Conservation (phyloP, 92 coral and sea anemone species). For the Zoanthus solanderi region DNA sequence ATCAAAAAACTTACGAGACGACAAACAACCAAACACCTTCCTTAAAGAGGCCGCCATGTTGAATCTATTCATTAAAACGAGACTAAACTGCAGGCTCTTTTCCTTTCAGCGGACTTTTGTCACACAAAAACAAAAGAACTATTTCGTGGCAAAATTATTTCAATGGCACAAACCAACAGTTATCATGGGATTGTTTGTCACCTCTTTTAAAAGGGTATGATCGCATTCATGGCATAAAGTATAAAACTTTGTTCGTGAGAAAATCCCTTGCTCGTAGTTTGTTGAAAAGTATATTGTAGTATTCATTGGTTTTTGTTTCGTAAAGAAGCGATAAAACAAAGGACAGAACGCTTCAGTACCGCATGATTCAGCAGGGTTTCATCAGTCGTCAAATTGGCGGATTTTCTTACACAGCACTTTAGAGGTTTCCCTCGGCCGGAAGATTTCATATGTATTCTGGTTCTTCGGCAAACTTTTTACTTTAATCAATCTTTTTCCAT, state of each 20-base stretch:
- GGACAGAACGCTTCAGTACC: constrained; percentile 15
- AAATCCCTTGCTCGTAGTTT: not conserved
- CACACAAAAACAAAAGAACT: constrained; percentile 52
- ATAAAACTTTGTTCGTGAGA: not conserved
- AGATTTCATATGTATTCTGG: not conserved
- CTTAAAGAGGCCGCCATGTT: constrained; percentile 56
- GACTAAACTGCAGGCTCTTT: constrained; percentile 67
- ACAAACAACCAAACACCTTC: constrained; percentile 6
- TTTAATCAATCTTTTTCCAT: not conserved
- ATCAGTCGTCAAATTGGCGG: constrained; percentile 11
- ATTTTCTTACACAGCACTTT: not conserved
- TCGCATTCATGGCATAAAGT: not conserved
- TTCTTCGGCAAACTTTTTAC: not conserved
- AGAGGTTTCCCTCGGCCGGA: not conserved
- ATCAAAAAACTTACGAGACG: constrained; percentile 23
- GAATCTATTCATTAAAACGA: constrained; percentile 50
- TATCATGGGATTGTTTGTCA: not conserved
- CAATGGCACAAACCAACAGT: not conserved
- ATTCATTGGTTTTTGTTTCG: not conserved
- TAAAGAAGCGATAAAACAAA: constrained; percentile 16
- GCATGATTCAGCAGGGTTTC: constrained; percentile 18
- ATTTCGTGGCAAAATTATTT: constrained; percentile 18
- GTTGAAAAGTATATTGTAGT: not conserved
- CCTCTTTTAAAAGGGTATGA: not conserved
- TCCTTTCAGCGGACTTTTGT: constrained; percentile 60